Conservation (phyloP, 2,113 vertebrate genomes). For the Penelope pileata region DNA sequence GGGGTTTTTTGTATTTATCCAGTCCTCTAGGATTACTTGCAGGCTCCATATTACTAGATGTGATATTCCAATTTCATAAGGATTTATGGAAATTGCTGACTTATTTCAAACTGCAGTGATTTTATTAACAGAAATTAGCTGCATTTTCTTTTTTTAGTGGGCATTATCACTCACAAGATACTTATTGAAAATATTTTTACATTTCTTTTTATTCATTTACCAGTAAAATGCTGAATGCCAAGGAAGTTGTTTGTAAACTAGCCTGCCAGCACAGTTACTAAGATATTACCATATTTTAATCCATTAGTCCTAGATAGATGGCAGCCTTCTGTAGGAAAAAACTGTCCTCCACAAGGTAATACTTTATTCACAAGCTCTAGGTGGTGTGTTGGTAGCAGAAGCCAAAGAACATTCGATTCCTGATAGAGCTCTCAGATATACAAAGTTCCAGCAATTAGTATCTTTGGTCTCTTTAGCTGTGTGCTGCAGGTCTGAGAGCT, state of each 20-base stretch:
- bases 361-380: fast-evolving
- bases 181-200: neutral
- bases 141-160: neutral
- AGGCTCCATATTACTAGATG: neutral
- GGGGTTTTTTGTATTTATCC: neutral
- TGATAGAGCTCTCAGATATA: neutral
- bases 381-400: neutral
- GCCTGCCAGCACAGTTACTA: neutral
- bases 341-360: neutral
- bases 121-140: neutral
- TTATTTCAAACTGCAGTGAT: neutral
- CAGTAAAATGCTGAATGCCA: neutral
- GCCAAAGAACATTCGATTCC: neutral
- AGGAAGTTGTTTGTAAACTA: neutral
- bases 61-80: neutral
- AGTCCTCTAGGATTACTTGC: neutral
- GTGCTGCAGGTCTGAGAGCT: neutral
- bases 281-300: neutral
- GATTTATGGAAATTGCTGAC: neutral
- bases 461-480: neutral
- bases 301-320: neutral
- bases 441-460: neutral
- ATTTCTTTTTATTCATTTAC: neutral
- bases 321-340: neutral
- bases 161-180: neutral